Base-by-base conservation (phyloP, 53 echinoderm and acorn worm species). In the Actinopyga echinites region DNA sequence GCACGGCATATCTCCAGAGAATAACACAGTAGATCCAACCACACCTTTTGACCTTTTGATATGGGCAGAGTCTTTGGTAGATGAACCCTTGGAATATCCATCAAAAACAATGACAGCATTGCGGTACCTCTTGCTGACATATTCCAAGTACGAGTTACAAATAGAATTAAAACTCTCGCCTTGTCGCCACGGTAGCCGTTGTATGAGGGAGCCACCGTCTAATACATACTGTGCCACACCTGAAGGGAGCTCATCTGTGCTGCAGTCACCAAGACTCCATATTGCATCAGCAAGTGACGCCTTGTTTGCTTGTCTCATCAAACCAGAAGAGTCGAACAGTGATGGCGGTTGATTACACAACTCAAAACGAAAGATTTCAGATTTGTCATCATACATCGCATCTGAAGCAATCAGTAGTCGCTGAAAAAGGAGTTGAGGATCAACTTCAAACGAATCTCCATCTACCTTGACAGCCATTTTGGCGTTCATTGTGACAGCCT, bases 191-290 rank as follows among this genome's bases (percentile, higher is more conserved):
- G 60, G 75, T 59, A 85, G 34, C 26, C 61, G 43, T 8, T 85
- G 85, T 61, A 77, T 33, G 42, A 87, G 58, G 44, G 87, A 65
- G 12, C 82, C 87, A 26, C 87, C 87, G 69, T 82, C 82, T 64
- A 87, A 42, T 19, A 57, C 87, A 61, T 85, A 73, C 37, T 37
- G 37, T 37, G 7, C 22, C 28, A 49, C 1, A 40, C 43, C 43
- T 21, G 42, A 34, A 45, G 31, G 67, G 30, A 19, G 30, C 35
- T 19, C 20, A 4, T 20, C 20, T 3, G 20, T 67, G 17, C 34
- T 19, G 32, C 20, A 67, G 67, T 12, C 21, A 58, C 25, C 58
- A 58, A 53, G 81, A 13, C 34, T 81, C 65, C 40, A 68, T 30
- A 66, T 83, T 36, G 66, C 65, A 17, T 79, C 79, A 25, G 79